phyloP scores from a whole-genome alignment of 2,888 invertebrate genomes.

The Drosophila mercatorum region DNA sequence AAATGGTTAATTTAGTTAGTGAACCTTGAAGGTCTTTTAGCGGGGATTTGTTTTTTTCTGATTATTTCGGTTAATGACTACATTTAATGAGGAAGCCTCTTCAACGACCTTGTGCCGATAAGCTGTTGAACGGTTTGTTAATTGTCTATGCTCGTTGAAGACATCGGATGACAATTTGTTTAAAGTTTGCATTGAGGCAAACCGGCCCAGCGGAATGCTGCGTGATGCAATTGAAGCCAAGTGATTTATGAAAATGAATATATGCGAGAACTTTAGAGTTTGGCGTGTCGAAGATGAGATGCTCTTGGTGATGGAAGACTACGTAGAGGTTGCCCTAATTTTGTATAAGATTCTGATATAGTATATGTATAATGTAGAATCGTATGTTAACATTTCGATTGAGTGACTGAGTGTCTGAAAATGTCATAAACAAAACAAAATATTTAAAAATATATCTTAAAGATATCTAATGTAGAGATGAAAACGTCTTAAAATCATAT shows the following conservation, averaged over 20 bases:
- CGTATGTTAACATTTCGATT: no score
- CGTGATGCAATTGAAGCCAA: constrained; percentile 54
- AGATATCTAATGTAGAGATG: no score
- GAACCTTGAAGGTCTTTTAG: constrained; percentile 43
- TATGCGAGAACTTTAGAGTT: not conserved
- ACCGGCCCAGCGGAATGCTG: constrained; percentile 21
- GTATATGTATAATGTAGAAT: no score
- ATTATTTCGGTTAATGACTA: constrained; percentile 43
- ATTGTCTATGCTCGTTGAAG: constrained; percentile 37
- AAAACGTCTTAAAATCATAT: no score
- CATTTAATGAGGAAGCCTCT: constrained; percentile 46
- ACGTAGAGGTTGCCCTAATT: not conserved
- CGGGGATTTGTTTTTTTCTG: not conserved
- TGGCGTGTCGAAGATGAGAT: not conserved
- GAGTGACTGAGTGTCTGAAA: not conserved
- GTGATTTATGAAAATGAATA: constrained; percentile 26
- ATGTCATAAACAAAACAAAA: not conserved
- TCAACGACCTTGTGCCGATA: constrained; percentile 48
- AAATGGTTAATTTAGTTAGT: constrained; percentile 46
- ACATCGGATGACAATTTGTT: constrained; percentile 34
- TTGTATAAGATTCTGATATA: not conserved
- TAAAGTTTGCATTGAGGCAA: constrained; percentile 40
- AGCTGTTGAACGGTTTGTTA: constrained; percentile 48
- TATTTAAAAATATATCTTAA: no score
- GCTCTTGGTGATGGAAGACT: not conserved